Percentiles rank a stretch among this genome's conserved stretches.
phyloP scores from a whole-genome alignment of 2,888 invertebrate species.

The Synergus gifuensis region DNA sequence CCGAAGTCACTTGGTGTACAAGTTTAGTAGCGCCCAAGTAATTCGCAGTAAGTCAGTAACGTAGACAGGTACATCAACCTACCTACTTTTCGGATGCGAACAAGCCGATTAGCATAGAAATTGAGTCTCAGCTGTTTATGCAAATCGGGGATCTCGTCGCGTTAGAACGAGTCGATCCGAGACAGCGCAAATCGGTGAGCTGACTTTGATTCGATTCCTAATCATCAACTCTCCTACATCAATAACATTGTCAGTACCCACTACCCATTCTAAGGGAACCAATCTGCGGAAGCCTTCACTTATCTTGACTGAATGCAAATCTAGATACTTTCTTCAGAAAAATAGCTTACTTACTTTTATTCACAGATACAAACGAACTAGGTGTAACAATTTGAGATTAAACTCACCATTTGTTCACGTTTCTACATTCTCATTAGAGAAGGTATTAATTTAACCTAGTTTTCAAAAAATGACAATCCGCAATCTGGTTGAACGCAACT shows the following conservation, averaged over 20 bases:
- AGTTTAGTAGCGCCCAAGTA: constrained; percentile 22
- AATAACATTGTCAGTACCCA: not conserved
- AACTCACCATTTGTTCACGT: too few relatives aligned
- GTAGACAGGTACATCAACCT: constrained; percentile 48
- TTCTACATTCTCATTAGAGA: too few relatives aligned
- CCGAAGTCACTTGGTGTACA: constrained; percentile 23
- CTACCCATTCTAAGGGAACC: not conserved
- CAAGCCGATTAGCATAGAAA: constrained; percentile 76
- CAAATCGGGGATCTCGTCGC: constrained; percentile 65
- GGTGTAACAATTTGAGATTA: too few relatives aligned
- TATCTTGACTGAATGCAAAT: constrained; percentile 28
- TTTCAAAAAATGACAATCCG: not conserved
- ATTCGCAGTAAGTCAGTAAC: constrained; percentile 50
- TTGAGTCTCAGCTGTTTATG: constrained; percentile 76
- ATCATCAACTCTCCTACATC: constrained; percentile 6
- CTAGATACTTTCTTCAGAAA: not conserved
- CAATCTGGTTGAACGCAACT: not conserved
- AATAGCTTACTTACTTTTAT: not conserved
- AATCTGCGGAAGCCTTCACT: constrained; percentile 10
- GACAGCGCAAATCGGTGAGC: constrained; percentile 49
- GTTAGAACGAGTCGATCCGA: constrained; percentile 47
- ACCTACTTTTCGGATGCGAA: constrained; percentile 61
- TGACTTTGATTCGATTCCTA: constrained; percentile 53
- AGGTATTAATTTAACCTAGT: not conserved
- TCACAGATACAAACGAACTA: not conserved